Evolutionary conservation across 2,888 invertebrate species (phyloP).

Genomic region (Cremastinae sp.): DNA sequence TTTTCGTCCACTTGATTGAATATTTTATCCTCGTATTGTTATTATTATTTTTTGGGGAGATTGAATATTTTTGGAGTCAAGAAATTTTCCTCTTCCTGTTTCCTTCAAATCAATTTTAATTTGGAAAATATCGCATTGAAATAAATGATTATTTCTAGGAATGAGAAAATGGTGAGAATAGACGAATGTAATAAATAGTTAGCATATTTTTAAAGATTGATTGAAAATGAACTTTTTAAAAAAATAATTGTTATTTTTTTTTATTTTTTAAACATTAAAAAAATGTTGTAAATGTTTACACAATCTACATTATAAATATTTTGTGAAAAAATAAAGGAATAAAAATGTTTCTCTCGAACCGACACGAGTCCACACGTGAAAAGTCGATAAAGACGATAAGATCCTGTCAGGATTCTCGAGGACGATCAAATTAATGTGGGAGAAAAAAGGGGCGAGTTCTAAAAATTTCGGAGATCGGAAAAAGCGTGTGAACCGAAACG

Average conservation of each 20-base stretch:
- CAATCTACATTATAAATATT: too few species aligned
- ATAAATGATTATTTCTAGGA: not conserved
- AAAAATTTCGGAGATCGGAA: conserved; percentile 11
- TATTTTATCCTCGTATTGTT: conserved; percentile 32
- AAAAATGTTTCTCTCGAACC: not conserved
- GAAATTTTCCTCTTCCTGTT: conserved; percentile 1
- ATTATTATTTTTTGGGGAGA: conserved; percentile 7
- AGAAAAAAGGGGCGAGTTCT: conserved; percentile 58
- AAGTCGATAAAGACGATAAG: conserved; percentile 62
- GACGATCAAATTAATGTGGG: conserved; percentile 66
- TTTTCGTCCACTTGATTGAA: conserved; percentile 53
- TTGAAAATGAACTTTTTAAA: conserved; percentile 8
- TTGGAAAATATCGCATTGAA: not conserved
- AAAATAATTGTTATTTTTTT: too few species aligned
- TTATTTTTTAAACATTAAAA: too few species aligned
- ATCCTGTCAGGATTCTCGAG: conserved; percentile 56
- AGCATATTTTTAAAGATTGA: not conserved
- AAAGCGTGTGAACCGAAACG: not conserved
- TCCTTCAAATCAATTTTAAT: not conserved
- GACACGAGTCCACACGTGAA: conserved; percentile 34
- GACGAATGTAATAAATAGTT: too few species aligned
- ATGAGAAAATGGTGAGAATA: too few species aligned
- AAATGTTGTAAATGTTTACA: too few species aligned
- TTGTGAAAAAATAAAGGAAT: too few species aligned
- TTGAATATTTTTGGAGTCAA: not conserved